Conservation (phyloP, 2,797 vertebrate species). For the Bovichtus variegatus region DNA sequence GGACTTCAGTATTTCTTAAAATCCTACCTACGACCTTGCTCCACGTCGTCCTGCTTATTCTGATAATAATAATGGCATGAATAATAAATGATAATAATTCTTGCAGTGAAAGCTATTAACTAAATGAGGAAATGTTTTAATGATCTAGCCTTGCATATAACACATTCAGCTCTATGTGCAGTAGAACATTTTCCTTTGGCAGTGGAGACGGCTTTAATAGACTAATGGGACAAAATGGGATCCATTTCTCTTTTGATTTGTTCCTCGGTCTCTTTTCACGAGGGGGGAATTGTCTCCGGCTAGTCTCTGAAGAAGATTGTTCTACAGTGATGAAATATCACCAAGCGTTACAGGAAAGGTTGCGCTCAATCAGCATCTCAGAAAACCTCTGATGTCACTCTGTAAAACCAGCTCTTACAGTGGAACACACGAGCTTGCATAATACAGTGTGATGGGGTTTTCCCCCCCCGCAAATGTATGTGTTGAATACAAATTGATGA, state of each 20-base stretch:
- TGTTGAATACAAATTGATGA: constrained; percentile 23
- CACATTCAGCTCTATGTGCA: background rate
- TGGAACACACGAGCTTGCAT: constrained; percentile 48
- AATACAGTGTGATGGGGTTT: constrained; percentile 21
- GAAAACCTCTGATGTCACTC: constrained; percentile 52
- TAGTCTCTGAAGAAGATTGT: constrained; percentile 36
- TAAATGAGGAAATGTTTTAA: constrained; percentile 8
- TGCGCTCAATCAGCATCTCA: constrained; percentile 31
- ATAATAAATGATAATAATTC: background rate
- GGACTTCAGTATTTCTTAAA: background rate
- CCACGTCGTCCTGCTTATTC: background rate
- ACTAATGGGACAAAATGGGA: constrained; percentile 32
- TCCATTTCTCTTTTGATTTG: constrained; percentile 39
- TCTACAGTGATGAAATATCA: constrained; percentile 52
- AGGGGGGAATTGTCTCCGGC: constrained; percentile 14
- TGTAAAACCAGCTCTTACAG: constrained; percentile 43
- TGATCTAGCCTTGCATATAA: background rate
- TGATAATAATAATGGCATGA: background rate
- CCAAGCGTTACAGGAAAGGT: background rate
- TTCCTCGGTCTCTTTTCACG: constrained; percentile 11
- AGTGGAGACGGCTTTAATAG: constrained; percentile 15
- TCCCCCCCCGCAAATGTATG: constrained; percentile 11
- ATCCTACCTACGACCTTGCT: background rate
- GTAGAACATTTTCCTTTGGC: constrained; percentile 6
- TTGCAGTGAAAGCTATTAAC: background rate